Evolutionary conservation across 2,113 vertebrate species (phyloP).

Genomic region (Hippolais icterina): DNA sequence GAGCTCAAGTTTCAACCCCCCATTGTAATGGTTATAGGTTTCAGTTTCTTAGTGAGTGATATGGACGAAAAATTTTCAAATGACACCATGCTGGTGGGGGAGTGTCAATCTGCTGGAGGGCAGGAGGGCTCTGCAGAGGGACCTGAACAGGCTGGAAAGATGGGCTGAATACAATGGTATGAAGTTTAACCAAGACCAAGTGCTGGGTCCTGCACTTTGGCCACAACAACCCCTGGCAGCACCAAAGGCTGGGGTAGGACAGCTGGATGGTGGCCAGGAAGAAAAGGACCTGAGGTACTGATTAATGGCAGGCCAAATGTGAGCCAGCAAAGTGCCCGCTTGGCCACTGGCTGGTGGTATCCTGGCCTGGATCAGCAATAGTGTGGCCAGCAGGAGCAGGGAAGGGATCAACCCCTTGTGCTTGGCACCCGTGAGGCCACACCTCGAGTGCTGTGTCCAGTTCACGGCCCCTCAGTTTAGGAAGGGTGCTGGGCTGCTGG

Average conservation of each 20-base stretch:
- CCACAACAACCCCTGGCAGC: not conserved
- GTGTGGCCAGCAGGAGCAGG: not conserved
- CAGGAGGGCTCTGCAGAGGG: not conserved
- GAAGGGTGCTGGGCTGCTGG: not conserved
- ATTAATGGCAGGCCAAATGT: not conserved
- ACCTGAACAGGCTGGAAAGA: not conserved
- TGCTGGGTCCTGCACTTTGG: not conserved
- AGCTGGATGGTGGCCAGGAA: not conserved
- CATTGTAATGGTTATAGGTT: not conserved
- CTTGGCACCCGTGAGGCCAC: not conserved
- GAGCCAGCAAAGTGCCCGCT: not conserved
- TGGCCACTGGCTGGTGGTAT: not conserved
- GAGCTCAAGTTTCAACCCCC: not conserved
- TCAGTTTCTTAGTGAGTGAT: not conserved
- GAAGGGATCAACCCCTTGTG: not conserved
- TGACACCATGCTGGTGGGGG: not conserved
- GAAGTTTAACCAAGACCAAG: not conserved
- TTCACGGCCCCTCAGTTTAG: fast-evolving
- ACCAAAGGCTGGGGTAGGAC: not conserved
- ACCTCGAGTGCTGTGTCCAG: not conserved
- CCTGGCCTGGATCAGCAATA: not conserved
- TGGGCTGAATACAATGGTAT: not conserved
- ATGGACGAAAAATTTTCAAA: not conserved
- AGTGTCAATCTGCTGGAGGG: not conserved
- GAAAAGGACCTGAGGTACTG: not conserved